A percentile compares a stretch with the other conserved stretches of the same genome.
Evolutionary conservation across 2,888 invertebrate species (phyloP).

Genomic region (Cristatella mucedo): DNA sequence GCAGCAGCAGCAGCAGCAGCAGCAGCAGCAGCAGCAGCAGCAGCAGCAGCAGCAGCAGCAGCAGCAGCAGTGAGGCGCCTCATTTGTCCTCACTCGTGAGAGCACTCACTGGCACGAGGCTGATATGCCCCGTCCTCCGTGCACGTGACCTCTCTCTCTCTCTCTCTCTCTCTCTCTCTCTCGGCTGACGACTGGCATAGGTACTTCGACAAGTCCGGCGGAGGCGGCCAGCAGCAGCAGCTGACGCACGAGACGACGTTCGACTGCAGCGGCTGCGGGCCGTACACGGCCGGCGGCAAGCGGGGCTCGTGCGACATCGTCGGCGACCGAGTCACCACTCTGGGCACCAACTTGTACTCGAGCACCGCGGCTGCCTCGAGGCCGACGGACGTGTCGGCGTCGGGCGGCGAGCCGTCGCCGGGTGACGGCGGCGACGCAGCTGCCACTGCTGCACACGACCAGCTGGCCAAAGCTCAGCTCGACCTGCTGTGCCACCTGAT

Average conservation of each 20-base stretch:
- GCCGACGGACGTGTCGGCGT: background rate
- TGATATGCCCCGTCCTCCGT: background rate
- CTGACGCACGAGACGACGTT: background rate
- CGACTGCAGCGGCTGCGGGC: constrained; percentile 16
- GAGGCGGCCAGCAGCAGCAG: background rate
- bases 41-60: too few relatives aligned
- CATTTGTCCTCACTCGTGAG: too few relatives aligned
- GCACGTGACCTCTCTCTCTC: too few relatives aligned
- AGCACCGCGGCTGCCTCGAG: background rate
- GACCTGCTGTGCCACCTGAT: constrained; percentile 33
- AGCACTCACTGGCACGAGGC: too few relatives aligned
- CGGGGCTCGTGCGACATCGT: constrained; percentile 27
- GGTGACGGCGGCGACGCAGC: background rate
- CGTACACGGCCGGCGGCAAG: constrained; percentile 16
- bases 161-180: too few relatives aligned
- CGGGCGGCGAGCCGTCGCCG: background rate
- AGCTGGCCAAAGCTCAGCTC: constrained; percentile 34
- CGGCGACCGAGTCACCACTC: constrained; percentile 33
- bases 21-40: too few relatives aligned
- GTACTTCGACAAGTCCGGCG: constrained; percentile 14
- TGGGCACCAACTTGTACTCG: constrained; percentile 39
- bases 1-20: too few relatives aligned
- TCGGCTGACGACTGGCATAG: too few relatives aligned
- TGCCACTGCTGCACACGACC: constrained; percentile 22
- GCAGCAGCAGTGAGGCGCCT: too few relatives aligned